Percentiles rank a stretch among this genome's conserved stretches.
phyloP scores from a whole-genome alignment of 2,888 invertebrate genomes.

The Ecliptopera silaceata region DNA sequence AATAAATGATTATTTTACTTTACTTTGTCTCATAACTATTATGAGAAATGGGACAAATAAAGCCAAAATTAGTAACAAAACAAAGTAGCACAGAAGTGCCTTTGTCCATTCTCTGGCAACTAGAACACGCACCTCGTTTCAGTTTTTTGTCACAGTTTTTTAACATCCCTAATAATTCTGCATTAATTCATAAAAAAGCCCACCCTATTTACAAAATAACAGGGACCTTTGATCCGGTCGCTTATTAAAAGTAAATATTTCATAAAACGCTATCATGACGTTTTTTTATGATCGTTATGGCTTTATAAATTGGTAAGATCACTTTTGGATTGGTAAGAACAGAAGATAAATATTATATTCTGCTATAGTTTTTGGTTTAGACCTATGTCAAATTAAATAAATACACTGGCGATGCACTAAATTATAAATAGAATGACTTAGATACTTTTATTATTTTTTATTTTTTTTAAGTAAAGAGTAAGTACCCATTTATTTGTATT shows the following conservation, averaged over 20 bases:
- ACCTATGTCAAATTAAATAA: too few relatives aligned
- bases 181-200: constrained; percentile 57
- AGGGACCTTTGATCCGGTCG: constrained; percentile 80
- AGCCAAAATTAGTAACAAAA: too few relatives aligned
- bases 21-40: too few relatives aligned
- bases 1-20: too few relatives aligned
- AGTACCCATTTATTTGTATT: too few relatives aligned
- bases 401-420: too few relatives aligned
- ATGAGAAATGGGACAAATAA: too few relatives aligned
- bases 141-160: constrained; percentile 54
- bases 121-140: constrained; percentile 59
- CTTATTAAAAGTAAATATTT: constrained; percentile 83
- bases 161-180: constrained; percentile 52
- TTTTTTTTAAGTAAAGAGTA: too few relatives aligned
- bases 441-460: too few relatives aligned
- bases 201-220: constrained; percentile 78
- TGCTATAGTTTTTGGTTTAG: too few relatives aligned
- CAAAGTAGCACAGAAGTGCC: constrained; percentile 2
- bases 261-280: constrained; percentile 60
- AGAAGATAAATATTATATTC: not conserved
- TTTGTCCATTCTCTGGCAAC: constrained; percentile 47
- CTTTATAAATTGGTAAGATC: constrained; percentile 17
- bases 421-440: too few relatives aligned
- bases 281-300: constrained; percentile 45
- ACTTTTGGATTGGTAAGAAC: constrained; percentile 8